Base-by-base conservation (phyloP, 2,797 vertebrate genomes). In the Sebastes goodei region DNA sequence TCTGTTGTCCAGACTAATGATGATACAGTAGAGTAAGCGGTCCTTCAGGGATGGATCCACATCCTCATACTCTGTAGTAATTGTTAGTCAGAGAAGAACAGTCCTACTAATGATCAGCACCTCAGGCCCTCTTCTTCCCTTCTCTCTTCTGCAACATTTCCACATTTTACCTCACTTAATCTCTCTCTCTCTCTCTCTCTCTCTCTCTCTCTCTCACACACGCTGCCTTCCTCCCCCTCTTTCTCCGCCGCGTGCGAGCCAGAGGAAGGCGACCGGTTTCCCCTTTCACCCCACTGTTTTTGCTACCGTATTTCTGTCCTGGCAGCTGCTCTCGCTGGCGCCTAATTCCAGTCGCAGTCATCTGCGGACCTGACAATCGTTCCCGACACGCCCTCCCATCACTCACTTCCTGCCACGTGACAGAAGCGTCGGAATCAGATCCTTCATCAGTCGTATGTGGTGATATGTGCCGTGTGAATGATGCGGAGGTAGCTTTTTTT, bases 241-340 rank as follows among this genome's bases (percentile, higher is more conserved):
- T 14, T 42, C 38, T 42, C 1, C 38, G 38, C 38, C 1, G 38
- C 0, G 6, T 1, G 38, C 38, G 38, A 42, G 38, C 57, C 67
- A 60, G 62, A 68, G 25, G 73, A 70, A 68, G 76, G 53, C 25
- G 35, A 27, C 74, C 72, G 71, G 75, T 85, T 81, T 81, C 83
- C 64, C 53, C 74, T 85, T 84, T 83, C 84, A 80, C 82, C 87
- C 56, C 17, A 6, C 70, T 76, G 84, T 82, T 89, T 83, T 71
- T 29, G 74, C 72, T 84, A 29, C 79, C 70, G 76, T 88, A 88
- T 88, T 85, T 85, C 67, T 85, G 83, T 80, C 81, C 35, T 74
- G 81, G 72, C 85, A 88, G 85, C 88, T 88, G 86, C 73, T 70
- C 67, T 63, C 32, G 0, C 70, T 73, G 85, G 79, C 10, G 59